Evolutionary conservation across 1,140 invertebrate species (phyloP).

Genomic region (Araneus ventricosus): DNA sequence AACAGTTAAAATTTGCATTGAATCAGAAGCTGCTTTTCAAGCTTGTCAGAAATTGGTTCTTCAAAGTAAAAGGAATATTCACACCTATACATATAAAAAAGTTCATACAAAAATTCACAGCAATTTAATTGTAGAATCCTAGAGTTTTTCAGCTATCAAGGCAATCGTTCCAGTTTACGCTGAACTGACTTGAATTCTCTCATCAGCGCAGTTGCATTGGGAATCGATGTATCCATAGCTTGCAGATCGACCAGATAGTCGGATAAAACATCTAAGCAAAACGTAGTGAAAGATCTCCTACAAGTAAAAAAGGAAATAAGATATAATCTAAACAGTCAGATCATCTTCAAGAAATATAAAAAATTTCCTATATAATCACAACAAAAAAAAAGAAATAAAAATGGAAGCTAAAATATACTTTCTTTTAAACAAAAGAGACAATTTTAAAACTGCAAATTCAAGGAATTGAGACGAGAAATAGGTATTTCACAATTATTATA

Average conservation of each 20-base stretch:
- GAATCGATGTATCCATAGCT: conserved; percentile 78
- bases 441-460: no score
- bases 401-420: no score
- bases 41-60: background rate
- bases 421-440: no score
- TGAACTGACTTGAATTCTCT: conserved; percentile 78
- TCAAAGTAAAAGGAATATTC: conserved; percentile 20
- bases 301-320: background rate
- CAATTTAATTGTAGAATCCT: background rate
- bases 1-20: conserved; percentile 10
- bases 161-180: conserved; percentile 78
- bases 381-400: no score
- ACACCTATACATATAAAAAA: conserved; percentile 32
- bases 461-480: no score
- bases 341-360: no score
- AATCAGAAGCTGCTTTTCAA: background rate
- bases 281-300: conserved; percentile 79
- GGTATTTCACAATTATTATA: no score
- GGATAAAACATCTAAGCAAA: conserved; percentile 79
- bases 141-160: conserved; percentile 48
- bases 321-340: no score
- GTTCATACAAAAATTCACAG: conserved; percentile 12
- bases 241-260: conserved; percentile 80
- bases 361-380: no score
- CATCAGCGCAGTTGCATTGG: conserved; percentile 77